Evolutionary conservation across 2,113 vertebrate genomes (phyloP), one percentile per base, ranked within the genome.

Genomic region (Lichenostomus cassidix): DNA sequence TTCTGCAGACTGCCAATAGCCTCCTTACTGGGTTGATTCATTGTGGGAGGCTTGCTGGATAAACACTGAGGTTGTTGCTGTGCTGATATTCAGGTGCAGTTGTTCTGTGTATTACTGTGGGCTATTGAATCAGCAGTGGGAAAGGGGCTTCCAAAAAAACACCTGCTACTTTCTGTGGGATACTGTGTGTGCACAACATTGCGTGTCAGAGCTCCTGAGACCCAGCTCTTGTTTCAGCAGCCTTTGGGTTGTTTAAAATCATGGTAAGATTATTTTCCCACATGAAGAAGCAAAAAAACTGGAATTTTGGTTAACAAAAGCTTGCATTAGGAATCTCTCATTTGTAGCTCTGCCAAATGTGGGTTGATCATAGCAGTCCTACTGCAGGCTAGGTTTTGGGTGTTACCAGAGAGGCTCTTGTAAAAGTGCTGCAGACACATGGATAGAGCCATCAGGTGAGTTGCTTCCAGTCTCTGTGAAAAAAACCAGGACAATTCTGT

Each of bases 41-140:
- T 13, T 5, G 1, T 29, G 53, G 56, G 71, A 64, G 62, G 35
- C 19, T 74, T 46, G 60, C 52, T 87, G 87, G 71, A 70, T 67
- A 62, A 90, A 83, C 67, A 93, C 62, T 31, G 46, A 73, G n/a
- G 28, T 49, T 74, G 65, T 91, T 90, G 64, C 88, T 93, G 49
- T 90, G 83, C 83, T 85, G 17, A 63, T 44, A 12, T 84, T 91
- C 58, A 90, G 92, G 58, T 15, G 15, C 64, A 62, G 9, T 71
- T 93, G 13, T 70, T 88, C 60, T 87, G 3, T 77, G 14, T 68
- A 10, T 95, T 94, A n/a, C 44, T 96, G 41, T 83, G 13, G 53
- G 23, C 53, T 71, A 7, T 53, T 58, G 59, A 88, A 64, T 87
- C n/a, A 56, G 27, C 70, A 56, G 31, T 25, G 17, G 63, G 16